phyloP scores from a whole-genome alignment of 2,888 invertebrate species.

The Torymus auratus region DNA sequence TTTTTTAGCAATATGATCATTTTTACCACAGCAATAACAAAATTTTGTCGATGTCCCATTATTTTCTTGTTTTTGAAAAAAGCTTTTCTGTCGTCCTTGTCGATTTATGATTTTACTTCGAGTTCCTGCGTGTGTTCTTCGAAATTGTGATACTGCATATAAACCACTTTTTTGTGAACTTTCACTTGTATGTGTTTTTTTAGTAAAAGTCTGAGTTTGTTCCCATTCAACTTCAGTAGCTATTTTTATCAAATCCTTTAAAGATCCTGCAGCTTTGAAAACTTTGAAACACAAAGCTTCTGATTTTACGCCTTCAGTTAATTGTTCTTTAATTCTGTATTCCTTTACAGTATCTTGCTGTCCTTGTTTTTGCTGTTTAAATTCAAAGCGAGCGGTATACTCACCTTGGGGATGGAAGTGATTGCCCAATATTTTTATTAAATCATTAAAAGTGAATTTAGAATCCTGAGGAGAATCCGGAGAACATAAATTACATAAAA shows the following conservation, averaged over 20 bases:
- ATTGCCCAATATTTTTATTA: conserved; percentile 15
- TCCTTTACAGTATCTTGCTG: conserved; percentile 1
- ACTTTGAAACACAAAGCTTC: conserved; percentile 35
- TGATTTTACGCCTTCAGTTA: conserved; percentile 26
- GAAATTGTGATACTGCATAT: conserved; percentile 9
- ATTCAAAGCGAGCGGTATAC: conserved; percentile 26
- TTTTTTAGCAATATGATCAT: background rate
- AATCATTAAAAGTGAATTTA: conserved; percentile 17
- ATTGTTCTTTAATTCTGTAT: conserved; percentile 26
- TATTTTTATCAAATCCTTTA: conserved; percentile 35
- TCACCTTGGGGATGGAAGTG: background rate
- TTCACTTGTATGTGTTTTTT: too few species aligned
- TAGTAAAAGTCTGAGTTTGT: background rate
- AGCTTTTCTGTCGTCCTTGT: background rate
- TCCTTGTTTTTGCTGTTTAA: background rate
- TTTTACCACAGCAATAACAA: conserved; percentile 41
- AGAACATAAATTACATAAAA: conserved; percentile 15
- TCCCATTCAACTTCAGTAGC: conserved; percentile 28
- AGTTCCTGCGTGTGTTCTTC: background rate
- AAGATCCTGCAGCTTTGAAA: background rate
- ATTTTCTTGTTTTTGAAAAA: background rate
- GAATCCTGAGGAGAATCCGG: conserved; percentile 23
- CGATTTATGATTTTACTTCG: background rate
- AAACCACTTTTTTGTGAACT: background rate
- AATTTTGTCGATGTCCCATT: background rate